These are phyloP conservation scores for Proterorhinus semilunaris DNA, from an alignment of 2,113 vertebrate species.

Conservation along the genomic window DNA sequence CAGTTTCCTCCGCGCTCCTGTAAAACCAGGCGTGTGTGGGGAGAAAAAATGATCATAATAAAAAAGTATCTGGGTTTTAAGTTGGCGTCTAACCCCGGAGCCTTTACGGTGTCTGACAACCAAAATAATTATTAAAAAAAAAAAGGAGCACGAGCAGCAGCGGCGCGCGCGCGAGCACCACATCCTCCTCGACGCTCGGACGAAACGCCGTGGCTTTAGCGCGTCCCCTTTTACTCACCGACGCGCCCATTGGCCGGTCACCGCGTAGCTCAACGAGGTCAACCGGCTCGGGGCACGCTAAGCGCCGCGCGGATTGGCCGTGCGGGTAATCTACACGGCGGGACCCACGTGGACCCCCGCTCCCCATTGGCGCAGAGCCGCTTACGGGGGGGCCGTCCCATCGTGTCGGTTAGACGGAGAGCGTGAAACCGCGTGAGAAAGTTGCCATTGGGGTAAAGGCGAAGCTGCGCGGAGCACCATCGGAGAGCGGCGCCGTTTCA, in stretches of 20 bases:
- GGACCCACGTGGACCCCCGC: conserved; percentile 66
- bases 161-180: neutral
- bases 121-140: too few relatives aligned
- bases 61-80: too few relatives aligned
- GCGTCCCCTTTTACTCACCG: neutral
- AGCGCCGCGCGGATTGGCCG: conserved; percentile 45
- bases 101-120: too few relatives aligned
- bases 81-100: too few relatives aligned
- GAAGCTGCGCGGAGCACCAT: conserved; percentile 32
- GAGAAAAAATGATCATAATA: too few relatives aligned
- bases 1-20: too few relatives aligned
- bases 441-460: conserved; percentile 70
- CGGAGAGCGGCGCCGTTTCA: too few relatives aligned
- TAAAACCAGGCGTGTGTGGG: too few relatives aligned
- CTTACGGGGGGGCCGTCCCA: conserved; percentile 51
- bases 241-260: conserved; percentile 43
- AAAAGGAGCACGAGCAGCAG: neutral
- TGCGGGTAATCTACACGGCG: neutral
- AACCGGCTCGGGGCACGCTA: conserved; percentile 35
- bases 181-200: neutral
- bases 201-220: neutral
- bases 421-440: conserved; percentile 80
- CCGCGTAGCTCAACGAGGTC: conserved; percentile 56
- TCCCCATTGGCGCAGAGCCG: conserved; percentile 39
- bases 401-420: conserved; percentile 58